A percentile compares a stretch with the other conserved stretches of the same genome.
These are phyloP conservation scores for Typhlichthys subterraneus DNA, from an alignment of 2,797 vertebrate species.

Conservation along the genomic window DNA sequence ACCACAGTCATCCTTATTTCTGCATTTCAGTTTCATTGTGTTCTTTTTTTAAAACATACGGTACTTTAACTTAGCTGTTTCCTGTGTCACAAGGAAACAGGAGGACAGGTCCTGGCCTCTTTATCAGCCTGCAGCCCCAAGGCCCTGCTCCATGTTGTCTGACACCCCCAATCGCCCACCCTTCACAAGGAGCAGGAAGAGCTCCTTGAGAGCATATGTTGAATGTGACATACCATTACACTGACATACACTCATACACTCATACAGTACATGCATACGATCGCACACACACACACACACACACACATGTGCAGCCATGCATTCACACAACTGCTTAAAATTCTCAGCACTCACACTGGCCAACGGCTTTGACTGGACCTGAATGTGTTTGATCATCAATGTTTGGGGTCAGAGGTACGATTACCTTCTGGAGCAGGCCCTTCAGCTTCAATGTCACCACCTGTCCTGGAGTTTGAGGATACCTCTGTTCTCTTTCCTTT, in stretches of 20 bases:
- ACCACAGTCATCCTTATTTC: no score
- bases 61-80: no score
- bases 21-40: no score
- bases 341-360: no score
- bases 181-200: conserved; percentile 22
- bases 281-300: conserved; percentile 53
- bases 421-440: no score
- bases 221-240: conserved; percentile 62
- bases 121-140: conserved; percentile 24
- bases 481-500: neutral
- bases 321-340: neutral
- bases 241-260: conserved; percentile 20
- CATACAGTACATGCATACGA: conserved; percentile 7
- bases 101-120: neutral
- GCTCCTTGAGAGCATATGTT: conserved; percentile 69
- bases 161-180: conserved; percentile 21
- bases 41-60: no score
- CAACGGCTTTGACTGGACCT: no score
- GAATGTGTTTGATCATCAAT: no score
- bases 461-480: no score
- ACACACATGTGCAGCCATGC: conserved; percentile 37
- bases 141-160: conserved; percentile 46
- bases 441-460: no score
- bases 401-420: no score
- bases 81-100: no score